Percentiles rank a stretch among this genome's conserved stretches.
Evolutionary conservation across 2,113 vertebrate species (phyloP).

Genomic region (Theristicus caerulescens): DNA sequence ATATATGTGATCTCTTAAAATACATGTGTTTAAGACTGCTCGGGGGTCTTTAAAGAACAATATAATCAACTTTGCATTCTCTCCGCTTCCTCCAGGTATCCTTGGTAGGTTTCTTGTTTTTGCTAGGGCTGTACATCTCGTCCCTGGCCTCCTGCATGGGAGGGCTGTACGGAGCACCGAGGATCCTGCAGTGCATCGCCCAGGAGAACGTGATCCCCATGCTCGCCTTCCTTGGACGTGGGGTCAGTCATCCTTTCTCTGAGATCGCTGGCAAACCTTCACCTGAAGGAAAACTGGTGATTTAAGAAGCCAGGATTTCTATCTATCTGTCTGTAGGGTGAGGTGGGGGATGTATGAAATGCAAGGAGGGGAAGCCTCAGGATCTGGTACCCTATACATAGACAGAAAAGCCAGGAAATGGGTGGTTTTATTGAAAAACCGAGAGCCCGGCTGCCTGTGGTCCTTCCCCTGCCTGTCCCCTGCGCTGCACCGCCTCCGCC

Average conservation of each 20-base stretch:
- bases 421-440: not conserved
- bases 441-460: not conserved
- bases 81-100: conserved; percentile 84
- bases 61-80: not conserved
- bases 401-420: not conserved
- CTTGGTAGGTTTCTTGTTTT: conserved; percentile 96
- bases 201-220: conserved; percentile 92
- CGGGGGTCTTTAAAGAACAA: not conserved
- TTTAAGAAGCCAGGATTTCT: not conserved
- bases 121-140: conserved; percentile 94
- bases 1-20: not conserved
- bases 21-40: not conserved
- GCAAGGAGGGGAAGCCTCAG: not conserved
- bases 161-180: conserved; percentile 91
- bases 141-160: conserved; percentile 99
- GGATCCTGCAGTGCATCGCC: conserved; percentile 95
- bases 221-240: conserved; percentile 82
- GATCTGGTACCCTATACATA: not conserved
- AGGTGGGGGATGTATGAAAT: not conserved
- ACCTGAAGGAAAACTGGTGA: not conserved
- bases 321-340: not conserved
- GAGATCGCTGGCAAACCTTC: not conserved
- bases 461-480: not conserved
- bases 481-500: not conserved
- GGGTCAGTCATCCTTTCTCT: conserved; percentile 79